These are phyloP conservation scores for Allygus modestus DNA, from an alignment of 2,888 invertebrate species.

Conservation along the genomic window DNA sequence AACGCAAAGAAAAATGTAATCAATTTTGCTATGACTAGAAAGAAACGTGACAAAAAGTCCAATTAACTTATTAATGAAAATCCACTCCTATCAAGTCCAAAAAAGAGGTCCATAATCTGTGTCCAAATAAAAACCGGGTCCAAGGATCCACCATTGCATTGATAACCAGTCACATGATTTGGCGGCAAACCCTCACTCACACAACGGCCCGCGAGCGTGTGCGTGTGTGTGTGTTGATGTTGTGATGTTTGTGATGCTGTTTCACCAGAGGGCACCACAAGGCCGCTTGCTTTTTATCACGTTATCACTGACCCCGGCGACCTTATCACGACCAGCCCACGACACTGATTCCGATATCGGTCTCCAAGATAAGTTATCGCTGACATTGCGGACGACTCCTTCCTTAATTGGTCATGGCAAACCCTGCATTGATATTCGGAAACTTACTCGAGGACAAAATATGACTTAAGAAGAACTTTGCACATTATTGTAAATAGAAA, in stretches of 20 bases:
- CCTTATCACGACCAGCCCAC: neutral
- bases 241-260: neutral
- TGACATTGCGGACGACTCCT: no score
- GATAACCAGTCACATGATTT: constrained; percentile 8
- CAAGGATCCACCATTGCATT: neutral
- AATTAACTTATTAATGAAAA: neutral
- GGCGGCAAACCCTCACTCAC: neutral
- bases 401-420: no score
- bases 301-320: neutral
- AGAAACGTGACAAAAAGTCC: neutral
- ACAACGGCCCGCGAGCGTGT: neutral
- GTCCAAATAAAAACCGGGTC: neutral
- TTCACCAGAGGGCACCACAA: neutral
- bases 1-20: no score
- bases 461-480: no score
- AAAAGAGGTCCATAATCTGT: neutral
- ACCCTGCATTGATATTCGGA: no score
- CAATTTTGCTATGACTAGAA: no score
- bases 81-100: neutral
- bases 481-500: no score
- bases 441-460: no score
- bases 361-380: no score
- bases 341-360: no score
- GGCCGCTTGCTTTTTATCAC: neutral
- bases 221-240: neutral